Percentiles rank a stretch among this genome's conserved stretches.
Evolutionary conservation across 2,888 invertebrate species (phyloP).

Genomic region (Julus scandinavius): DNA sequence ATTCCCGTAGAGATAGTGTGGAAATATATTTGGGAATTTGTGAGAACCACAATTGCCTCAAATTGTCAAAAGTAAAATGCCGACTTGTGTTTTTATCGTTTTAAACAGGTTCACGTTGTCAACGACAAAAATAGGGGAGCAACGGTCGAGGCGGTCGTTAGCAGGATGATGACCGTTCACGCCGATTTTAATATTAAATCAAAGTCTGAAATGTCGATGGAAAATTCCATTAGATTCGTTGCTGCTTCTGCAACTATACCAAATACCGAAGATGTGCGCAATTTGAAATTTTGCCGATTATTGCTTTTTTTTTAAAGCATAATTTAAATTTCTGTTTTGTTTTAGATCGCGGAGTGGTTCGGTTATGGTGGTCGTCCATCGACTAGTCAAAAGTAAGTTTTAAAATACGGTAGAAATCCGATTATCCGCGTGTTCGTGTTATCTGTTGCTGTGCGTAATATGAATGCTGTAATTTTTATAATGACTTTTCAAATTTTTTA

Average conservation of each 20-base stretch:
- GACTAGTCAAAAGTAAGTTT: slow-evolving; percentile 64
- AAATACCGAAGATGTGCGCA: slow-evolving; percentile 75
- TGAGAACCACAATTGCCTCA: too few relatives aligned
- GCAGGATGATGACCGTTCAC: slow-evolving; percentile 74
- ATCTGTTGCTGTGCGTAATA: too few relatives aligned
- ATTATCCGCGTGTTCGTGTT: too few relatives aligned
- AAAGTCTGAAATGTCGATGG: background rate
- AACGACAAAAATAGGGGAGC: slow-evolving; percentile 79
- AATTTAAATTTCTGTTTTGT: background rate
- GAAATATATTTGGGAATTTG: too few relatives aligned
- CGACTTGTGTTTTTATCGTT: background rate
- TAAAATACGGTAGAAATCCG: too few relatives aligned
- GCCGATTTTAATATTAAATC: slow-evolving; percentile 53
- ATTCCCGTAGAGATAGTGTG: background rate
- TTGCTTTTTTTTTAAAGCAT: background rate
- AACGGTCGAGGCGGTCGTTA: slow-evolving; percentile 81
- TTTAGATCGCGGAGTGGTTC: slow-evolving; percentile 75
- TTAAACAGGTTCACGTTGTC: slow-evolving; percentile 73
- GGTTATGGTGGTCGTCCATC: slow-evolving; percentile 66
- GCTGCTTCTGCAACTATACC: slow-evolving; percentile 83
- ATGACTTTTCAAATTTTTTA: too few relatives aligned
- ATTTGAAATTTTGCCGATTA: background rate
- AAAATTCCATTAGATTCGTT: slow-evolving; percentile 71
- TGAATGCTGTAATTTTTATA: too few relatives aligned
- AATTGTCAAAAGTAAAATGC: background rate